Conservation (phyloP, 30 jellyfish, hydroid and myxozoan species). For the Aurelia aurita region DNA sequence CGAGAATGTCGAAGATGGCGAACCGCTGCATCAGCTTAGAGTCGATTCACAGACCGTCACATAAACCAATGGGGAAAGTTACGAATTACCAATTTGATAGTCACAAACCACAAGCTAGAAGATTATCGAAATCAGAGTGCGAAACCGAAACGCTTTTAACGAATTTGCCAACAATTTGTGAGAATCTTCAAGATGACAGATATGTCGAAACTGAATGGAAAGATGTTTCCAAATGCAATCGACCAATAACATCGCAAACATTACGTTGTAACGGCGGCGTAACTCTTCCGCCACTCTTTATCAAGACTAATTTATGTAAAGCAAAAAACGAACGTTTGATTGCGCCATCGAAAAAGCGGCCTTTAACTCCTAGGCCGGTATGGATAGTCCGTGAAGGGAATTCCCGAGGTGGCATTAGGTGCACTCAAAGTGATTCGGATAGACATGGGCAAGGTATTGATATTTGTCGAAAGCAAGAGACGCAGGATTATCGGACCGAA, state of each 20-base stretch:
- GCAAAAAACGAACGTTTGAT: neutral
- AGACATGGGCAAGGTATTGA: neutral
- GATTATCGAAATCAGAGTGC: neutral
- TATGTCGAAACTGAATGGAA: neutral
- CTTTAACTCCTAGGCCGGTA: slow-evolving; percentile 21
- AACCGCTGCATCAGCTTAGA: neutral
- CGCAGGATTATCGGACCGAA: neutral
- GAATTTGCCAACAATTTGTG: slow-evolving; percentile 27
- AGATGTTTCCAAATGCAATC: neutral
- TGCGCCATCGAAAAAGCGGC: slow-evolving; percentile 6
- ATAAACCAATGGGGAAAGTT: slow-evolving; percentile 4
- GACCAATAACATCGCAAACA: neutral
- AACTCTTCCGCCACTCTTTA: slow-evolving; percentile 12
- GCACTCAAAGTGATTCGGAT: neutral
- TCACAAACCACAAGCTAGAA: neutral
- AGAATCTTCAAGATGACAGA: neutral
- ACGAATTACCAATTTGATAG: neutral
- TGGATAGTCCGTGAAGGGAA: neutral
- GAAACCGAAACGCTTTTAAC: neutral
- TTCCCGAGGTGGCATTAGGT: neutral
- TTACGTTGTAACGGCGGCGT: neutral
- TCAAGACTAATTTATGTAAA: neutral
- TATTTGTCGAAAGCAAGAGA: neutral
- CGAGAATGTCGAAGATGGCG: neutral
- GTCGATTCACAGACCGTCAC: neutral